These are phyloP conservation scores for Tragopan temminckii DNA, from an alignment of 2,797 vertebrate genomes.

Conservation along the genomic window DNA sequence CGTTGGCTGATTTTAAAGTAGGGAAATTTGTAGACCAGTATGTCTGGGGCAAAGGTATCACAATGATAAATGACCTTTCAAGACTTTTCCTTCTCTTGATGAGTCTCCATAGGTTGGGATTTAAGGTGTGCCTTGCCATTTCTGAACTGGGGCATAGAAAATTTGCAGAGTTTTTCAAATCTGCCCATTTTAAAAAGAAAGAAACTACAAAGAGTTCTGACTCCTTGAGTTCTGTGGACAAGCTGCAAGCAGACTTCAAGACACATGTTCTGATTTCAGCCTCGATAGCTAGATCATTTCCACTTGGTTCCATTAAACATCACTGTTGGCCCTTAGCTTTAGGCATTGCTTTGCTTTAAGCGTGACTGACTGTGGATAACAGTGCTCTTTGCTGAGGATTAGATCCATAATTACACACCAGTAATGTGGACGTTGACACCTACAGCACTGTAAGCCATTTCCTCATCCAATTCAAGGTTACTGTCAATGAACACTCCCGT, in stretches of 20 bases:
- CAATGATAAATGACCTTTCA: not conserved
- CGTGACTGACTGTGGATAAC: conserved; percentile 34
- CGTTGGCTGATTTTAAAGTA: conserved; percentile 42
- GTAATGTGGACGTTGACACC: conserved; percentile 19
- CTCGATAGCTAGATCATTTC: conserved; percentile 31
- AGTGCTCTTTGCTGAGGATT: conserved; percentile 46
- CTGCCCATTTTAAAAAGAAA: conserved; percentile 3
- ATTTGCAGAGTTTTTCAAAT: conserved; percentile 52
- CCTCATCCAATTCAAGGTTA: conserved; percentile 22
- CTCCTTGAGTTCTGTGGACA: conserved; percentile 47
- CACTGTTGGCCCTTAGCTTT: conserved; percentile 54
- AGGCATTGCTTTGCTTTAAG: conserved; percentile 45
- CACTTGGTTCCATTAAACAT: conserved; percentile 29
- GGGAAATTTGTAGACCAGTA: conserved; percentile 5
- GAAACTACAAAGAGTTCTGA: conserved; percentile 13
- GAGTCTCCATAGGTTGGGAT: conserved; percentile 39
- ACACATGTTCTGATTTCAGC: conserved; percentile 56
- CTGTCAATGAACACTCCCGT: conserved; percentile 29
- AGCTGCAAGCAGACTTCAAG: conserved; percentile 73
- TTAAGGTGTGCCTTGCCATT: conserved; percentile 60
- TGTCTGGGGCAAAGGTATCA: not conserved
- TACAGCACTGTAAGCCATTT: conserved; percentile 55
- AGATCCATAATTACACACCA: conserved; percentile 35
- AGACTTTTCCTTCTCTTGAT: conserved; percentile 31
- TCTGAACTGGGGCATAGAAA: conserved; percentile 50